Conservation (phyloP, 2,113 vertebrate genomes). For the Syngnathus scovelli region DNA sequence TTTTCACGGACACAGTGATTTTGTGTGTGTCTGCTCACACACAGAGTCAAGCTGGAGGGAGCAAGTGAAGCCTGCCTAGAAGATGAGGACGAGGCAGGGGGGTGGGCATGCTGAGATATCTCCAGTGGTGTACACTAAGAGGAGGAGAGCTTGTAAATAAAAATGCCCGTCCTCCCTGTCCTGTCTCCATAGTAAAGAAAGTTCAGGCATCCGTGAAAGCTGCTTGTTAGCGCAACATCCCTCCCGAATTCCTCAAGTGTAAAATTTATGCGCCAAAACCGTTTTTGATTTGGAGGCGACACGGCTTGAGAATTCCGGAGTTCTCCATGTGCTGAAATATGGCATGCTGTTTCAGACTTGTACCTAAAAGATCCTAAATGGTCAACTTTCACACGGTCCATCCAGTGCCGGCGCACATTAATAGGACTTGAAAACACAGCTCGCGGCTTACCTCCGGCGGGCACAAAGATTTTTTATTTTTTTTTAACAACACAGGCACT, state of each 20-base stretch:
- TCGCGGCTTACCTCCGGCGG: not conserved
- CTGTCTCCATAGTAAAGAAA: slow-evolving; percentile 2
- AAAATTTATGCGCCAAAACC: not conserved
- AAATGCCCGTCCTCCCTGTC: slow-evolving; percentile 12
- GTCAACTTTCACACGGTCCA: slow-evolving; percentile 3
- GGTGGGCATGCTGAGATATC: slow-evolving; percentile 42
- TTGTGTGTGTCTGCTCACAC: slow-evolving; percentile 32
- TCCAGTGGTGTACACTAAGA: slow-evolving; percentile 41
- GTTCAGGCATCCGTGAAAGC: slow-evolving; percentile 12
- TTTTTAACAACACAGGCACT: slow-evolving; percentile 29
- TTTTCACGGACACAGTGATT: slow-evolving; percentile 29
- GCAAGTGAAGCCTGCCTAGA: slow-evolving; percentile 42
- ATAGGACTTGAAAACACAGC: slow-evolving; percentile 24
- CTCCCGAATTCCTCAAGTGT: slow-evolving; percentile 5
- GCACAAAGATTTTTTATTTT: slow-evolving; percentile 22
- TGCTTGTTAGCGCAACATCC: slow-evolving; percentile 14
- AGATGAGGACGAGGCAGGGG: slow-evolving; percentile 3
- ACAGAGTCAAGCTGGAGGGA: slow-evolving; percentile 18
- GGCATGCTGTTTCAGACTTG: too few species aligned
- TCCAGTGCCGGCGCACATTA: slow-evolving; percentile 24
- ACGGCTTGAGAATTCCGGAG: not conserved
- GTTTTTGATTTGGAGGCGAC: not conserved
- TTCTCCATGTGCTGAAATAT: too few species aligned
- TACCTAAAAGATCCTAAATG: slow-evolving; percentile 9
- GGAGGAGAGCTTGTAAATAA: slow-evolving; percentile 24